Evolutionary conservation across 1,140 invertebrate species (phyloP), one percentile per base, ranked within the genome.

Genomic region (Fopius arisanus): DNA sequence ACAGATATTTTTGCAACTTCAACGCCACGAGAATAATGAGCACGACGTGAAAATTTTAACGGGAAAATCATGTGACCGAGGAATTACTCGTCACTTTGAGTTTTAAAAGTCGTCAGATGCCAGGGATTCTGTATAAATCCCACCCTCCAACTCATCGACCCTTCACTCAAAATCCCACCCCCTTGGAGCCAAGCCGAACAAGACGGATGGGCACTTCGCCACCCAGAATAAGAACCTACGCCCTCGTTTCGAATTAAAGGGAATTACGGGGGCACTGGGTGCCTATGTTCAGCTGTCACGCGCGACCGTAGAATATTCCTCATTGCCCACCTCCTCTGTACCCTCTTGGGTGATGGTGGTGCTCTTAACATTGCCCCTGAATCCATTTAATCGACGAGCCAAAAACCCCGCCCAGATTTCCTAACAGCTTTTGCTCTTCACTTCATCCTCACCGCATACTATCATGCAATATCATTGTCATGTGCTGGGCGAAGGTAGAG

Each of bases 161-260:
- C 23, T 28, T 26, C 19, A 59, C 19, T 28, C 23, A 48, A 48
- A 48, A 23, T 59, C 19, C 19, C 6, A 23, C 19, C 54, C 1
- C 16, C 54, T 23, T 26, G 21, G 1, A 6, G 7, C 19, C 16
- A 59, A 68, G 65, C 66, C 73, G 67, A 67, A 74, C 70, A 77
- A 75, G 76, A 77, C 76, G 66, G 74, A 77, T 77, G 73, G 76
- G 73, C 71, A 67, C 73, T 75, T 75, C 66, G 62, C 73, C 70
- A 70, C 74, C 37, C 41, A 54, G 54, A 77, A 77, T 72, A 75
- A 72, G 76, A 77, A 72, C 68, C 70, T 74, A 54, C 66, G 48
- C 65, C 43, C 72, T 48, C 26, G 16, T 69, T 59, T 29, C 65
- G 43, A 73, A 73, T 73, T 73, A 73, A 67, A 73, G 63, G 37